Conservation (phyloP, 2,888 invertebrate species). For the Mythimna vitellina region DNA sequence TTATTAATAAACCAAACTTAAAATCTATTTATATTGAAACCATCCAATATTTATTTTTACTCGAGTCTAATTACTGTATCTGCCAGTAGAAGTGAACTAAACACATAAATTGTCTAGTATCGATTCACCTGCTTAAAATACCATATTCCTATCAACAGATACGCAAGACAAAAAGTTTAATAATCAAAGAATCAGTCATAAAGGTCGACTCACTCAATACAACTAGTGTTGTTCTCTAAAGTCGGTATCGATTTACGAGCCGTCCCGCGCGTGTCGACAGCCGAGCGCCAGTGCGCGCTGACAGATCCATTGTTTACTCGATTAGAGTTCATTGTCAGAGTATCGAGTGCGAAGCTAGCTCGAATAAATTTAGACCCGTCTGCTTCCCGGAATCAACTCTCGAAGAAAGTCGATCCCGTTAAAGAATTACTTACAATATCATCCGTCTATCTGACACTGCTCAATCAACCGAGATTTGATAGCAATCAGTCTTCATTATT, state of each 20-base stretch:
- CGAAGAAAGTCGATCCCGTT: slow-evolving; percentile 66
- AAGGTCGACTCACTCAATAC: slow-evolving; percentile 80
- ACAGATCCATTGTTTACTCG: slow-evolving; percentile 87
- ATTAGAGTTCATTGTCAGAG: slow-evolving; percentile 89
- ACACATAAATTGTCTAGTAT: slow-evolving; percentile 30
- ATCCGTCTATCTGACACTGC: slow-evolving; percentile 57
- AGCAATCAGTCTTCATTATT: slow-evolving; percentile 62
- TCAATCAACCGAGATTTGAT: slow-evolving; percentile 57
- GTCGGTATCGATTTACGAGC: slow-evolving; percentile 86
- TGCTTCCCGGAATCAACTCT: slow-evolving; percentile 76
- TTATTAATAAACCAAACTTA: background rate
- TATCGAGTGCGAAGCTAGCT: slow-evolving; percentile 83
- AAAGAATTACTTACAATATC: slow-evolving; percentile 58
- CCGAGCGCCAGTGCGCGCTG: slow-evolving; percentile 84
- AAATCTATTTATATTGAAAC: slow-evolving; percentile 17
- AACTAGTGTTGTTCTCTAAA: slow-evolving; percentile 80
- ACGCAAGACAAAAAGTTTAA: slow-evolving; percentile 69
- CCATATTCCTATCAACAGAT: slow-evolving; percentile 65
- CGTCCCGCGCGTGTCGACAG: slow-evolving; percentile 82
- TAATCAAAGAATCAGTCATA: slow-evolving; percentile 82
- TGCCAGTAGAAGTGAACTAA: slow-evolving; percentile 18
- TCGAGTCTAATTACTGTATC: slow-evolving; percentile 22
- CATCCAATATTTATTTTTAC: slow-evolving; percentile 19
- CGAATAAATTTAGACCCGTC: slow-evolving; percentile 86
- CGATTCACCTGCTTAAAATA: slow-evolving; percentile 28